Base-by-base conservation (phyloP, 2,888 invertebrate genomes). In the Drepana falcataria region DNA sequence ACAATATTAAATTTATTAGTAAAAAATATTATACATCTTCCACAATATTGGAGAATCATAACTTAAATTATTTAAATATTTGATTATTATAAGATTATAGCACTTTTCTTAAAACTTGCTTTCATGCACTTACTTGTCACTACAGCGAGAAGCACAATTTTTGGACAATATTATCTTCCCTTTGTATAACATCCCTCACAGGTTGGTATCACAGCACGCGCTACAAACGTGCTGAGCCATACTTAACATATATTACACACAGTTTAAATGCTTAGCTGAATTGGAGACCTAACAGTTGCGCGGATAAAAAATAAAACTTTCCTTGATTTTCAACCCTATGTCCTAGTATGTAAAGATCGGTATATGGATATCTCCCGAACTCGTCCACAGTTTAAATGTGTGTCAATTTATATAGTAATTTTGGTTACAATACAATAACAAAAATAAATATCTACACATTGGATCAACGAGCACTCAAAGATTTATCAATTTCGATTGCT, bases 1-100 rank as follows among this genome's bases (percentile, higher is more conserved):
- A 90, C 85, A 90, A 89, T 91, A 91, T 90, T 91, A 91, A 91
- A 91, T 91, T 91, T 91, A 91, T 91, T 91, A 91, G 91, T 91
- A 91, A 90, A 91, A 90, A 91, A 91, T 91, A 91, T 91, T 87
- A 91, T 91, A 90, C 91, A 90, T 91, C 90, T 89, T 90, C 91
- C 91, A 89, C 88, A 90, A 89, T 89, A 88, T 88, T 87, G 91
- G 89, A 89, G 88, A 91, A 89, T 88, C 80, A 86, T 89, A 89
- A 90, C 89, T 90, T 89, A 90, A 77, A 88, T 85, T 86, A 82
- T 79, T 86, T 87, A 85, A 86, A 86, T 85, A 90, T 87, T 88
- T 87, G 87, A 89, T 88, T 88, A 89, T 87, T 75, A 87, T 84
- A 88, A 21, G 86, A 85, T 86, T 88, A 87, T 84, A 90, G 90